Evolutionary conservation across 2,797 vertebrate species (phyloP).

Genomic region (Tarsius wallacei): DNA sequence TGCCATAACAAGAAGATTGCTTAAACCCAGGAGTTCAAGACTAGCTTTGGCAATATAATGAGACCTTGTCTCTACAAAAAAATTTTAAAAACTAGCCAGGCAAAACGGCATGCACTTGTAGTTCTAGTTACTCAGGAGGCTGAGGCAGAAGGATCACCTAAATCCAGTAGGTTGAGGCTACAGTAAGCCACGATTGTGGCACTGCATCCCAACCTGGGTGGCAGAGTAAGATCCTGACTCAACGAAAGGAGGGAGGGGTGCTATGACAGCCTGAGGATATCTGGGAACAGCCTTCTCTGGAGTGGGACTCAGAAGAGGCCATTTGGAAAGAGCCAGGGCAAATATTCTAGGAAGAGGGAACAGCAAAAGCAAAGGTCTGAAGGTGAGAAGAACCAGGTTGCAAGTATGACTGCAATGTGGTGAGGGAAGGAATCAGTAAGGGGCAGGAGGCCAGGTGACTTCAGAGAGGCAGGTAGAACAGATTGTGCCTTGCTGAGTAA

Average conservation of each 20-base stretch:
- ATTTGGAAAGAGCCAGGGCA: background rate
- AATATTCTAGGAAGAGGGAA: background rate
- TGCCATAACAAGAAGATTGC: rapidly evolving
- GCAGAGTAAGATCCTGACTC: no score
- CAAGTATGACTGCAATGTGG: rapidly evolving
- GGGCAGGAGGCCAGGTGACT: background rate
- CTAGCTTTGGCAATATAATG: no score
- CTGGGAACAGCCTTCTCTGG: background rate
- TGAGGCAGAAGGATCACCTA: no score
- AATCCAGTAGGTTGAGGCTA: no score
- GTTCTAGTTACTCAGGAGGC: no score
- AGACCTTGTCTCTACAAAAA: no score
- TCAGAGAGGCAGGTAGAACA: background rate
- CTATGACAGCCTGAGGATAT: rapidly evolving
- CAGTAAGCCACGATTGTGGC: no score
- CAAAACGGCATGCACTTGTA: no score
- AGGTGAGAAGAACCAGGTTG: background rate
- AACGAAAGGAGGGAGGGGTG: no score
- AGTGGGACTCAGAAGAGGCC: background rate
- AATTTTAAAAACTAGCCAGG: no score
- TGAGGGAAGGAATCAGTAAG: background rate
- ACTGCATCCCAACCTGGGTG: no score
- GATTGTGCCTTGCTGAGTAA: background rate
- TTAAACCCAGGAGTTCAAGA: no score
- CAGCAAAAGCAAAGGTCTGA: background rate